Percentiles rank a stretch among this genome's conserved stretches.
Evolutionary conservation across 1,140 invertebrate genomes (phyloP).

Genomic region (Zaprionus africanus): DNA sequence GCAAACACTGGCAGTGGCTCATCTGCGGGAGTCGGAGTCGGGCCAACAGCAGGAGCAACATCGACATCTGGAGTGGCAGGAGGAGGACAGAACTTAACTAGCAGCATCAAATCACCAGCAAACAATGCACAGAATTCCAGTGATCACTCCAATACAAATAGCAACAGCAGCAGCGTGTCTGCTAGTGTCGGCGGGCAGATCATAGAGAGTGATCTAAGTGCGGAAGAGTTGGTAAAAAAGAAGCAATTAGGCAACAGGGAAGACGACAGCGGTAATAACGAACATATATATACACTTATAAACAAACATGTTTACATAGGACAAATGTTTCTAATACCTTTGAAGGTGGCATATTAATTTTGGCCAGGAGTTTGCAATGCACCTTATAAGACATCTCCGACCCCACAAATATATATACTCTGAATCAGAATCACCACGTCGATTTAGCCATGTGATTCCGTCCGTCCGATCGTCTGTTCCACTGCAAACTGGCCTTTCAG

Average conservation of each 20-base stretch:
- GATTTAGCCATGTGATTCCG: no score
- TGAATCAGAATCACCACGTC: no score
- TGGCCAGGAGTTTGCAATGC: no score
- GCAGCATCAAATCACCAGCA: constrained; percentile 38
- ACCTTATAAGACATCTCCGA: no score
- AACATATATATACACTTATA: neutral
- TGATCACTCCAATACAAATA: constrained; percentile 54
- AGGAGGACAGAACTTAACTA: constrained; percentile 44
- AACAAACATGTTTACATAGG: neutral
- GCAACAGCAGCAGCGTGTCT: constrained; percentile 54
- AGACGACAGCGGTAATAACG: constrained; percentile 62
- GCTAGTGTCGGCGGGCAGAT: constrained; percentile 23
- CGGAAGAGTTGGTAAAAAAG: constrained; percentile 57
- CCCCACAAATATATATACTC: no score
- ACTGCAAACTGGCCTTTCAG: no score
- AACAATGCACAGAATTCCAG: constrained; percentile 47
- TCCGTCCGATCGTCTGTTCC: no score
- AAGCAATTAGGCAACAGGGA: constrained; percentile 54
- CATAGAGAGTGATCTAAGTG: constrained; percentile 45
- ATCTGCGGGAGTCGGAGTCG: neutral
- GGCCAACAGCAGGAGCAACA: constrained; percentile 4
- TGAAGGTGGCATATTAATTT: no score
- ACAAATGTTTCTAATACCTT: neutral
- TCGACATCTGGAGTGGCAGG: neutral
- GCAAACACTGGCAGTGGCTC: constrained; percentile 3